Evolutionary conservation across 2,797 vertebrate species (phyloP), one percentile per base, ranked within the genome.

Genomic region (Acridotheres tristis): DNA sequence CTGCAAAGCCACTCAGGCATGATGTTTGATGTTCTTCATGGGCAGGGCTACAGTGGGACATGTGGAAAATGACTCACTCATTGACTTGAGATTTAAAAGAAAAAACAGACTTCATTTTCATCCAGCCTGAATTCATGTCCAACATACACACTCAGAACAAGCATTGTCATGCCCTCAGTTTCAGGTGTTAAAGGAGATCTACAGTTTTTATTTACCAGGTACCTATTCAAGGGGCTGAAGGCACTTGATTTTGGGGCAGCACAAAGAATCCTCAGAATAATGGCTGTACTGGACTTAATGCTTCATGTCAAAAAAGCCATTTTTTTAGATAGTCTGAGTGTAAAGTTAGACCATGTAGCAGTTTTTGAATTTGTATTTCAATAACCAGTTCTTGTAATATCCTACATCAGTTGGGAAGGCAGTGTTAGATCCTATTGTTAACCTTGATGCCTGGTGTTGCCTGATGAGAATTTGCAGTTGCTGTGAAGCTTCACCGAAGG

Each of bases 141-240:
- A 34, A 1, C 21, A 40, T 0, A 30, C 43, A 54, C 12, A 10
- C 23, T 58, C 7, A 20, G 62, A 84, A 45, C 6, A 43, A 68
- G 21, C 13, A 6, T 48, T 4, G 0, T 26, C 53, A 25, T 0
- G 4, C 7, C 4, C 8, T 73, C 47, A 47, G n/a, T 29, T 88
- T 79, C 25, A 4, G 11, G 1, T 51, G 12, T 14, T 76, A 76
- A 61, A 58, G 47, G 26, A 59, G 13, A 40, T 40, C 5, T 40
- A 6, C 61, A 27, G 27, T 32, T 85, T 82, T 76, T 61, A 34
- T 57, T 85, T 73, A 51, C 7, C 16, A 32, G 4, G 5, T 47
- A 20, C 16, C 45, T 85, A 22, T 22, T 83, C 16, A 73, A 29
- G 57, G 34, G 38, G 9, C 27, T 59, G 45, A 36, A 72, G 72